Conservation (phyloP, 2,888 invertebrate species). For the Agonopterix arenella region DNA sequence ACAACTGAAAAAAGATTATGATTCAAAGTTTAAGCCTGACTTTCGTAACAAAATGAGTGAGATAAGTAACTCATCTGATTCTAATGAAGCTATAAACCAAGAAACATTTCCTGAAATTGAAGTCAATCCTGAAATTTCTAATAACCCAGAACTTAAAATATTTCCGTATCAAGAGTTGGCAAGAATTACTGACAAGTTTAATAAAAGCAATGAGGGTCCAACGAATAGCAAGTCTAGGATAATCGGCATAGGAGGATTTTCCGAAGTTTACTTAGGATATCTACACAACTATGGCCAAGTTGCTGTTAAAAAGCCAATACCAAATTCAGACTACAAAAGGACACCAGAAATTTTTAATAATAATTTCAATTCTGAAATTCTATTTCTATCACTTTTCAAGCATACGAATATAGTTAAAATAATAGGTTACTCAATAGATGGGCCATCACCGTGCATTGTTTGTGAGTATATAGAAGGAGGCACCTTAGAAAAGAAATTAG, state of each 20-base stretch:
- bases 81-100: too few species aligned
- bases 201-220: slow-evolving; percentile 30
- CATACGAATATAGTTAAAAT: slow-evolving; percentile 86
- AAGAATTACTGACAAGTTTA: slow-evolving; percentile 72
- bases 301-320: slow-evolving; percentile 76
- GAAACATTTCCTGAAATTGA: too few species aligned
- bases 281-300: slow-evolving; percentile 68
- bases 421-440: slow-evolving; percentile 84
- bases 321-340: slow-evolving; percentile 34
- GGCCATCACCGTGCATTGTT: slow-evolving; percentile 82
- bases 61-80: too few species aligned
- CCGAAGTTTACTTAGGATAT: slow-evolving; percentile 76
- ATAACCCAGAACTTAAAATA: slow-evolving; percentile 61
- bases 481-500: slow-evolving; percentile 81
- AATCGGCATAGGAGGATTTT: slow-evolving; percentile 83
- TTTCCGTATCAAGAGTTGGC: slow-evolving; percentile 71
- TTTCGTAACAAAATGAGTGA: too few species aligned
- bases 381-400: slow-evolving; percentile 76
- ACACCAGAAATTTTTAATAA: slow-evolving; percentile 52
- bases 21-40: too few species aligned
- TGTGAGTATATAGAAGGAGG: slow-evolving; percentile 88
- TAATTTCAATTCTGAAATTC: slow-evolving; percentile 81
- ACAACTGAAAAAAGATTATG: too few species aligned
- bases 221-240: slow-evolving; percentile 44
- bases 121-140: slow-evolving; percentile 41